These are phyloP conservation scores for Grammomys surdaster DNA, from an alignment of 2,113 vertebrate species.

Conservation along the genomic window DNA sequence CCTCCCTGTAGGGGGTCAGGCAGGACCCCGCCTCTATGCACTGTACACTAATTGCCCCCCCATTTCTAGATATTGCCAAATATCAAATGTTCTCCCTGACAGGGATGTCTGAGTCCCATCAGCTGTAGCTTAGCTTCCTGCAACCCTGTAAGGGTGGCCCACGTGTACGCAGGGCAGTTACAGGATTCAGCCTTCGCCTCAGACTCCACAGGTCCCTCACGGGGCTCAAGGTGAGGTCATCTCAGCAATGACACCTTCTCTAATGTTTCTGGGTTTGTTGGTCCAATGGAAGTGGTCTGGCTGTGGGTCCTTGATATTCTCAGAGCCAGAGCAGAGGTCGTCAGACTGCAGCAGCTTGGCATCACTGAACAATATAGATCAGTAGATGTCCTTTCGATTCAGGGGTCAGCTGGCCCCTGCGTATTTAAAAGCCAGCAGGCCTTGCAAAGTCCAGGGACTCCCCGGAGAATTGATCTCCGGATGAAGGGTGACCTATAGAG, in stretches of 20 bases:
- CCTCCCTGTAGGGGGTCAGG: background rate
- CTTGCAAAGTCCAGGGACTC: background rate
- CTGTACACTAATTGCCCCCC: rapidly evolving
- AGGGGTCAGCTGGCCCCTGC: background rate
- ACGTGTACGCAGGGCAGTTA: rapidly evolving
- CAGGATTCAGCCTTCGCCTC: background rate
- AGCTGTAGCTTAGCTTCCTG: background rate
- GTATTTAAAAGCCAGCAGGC: background rate
- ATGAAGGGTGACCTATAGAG: background rate
- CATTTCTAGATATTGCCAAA: background rate
- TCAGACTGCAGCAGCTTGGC: background rate
- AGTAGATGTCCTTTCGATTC: background rate
- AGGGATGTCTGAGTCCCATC: too few relatives aligned
- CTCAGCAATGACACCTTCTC: rapidly evolving
- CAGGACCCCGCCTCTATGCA: rapidly evolving
- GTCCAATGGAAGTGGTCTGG: rapidly evolving
- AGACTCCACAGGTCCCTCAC: too few relatives aligned
- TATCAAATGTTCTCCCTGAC: rapidly evolving
- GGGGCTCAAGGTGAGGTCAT: rapidly evolving
- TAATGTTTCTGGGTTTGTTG: background rate
- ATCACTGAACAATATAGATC: rapidly evolving
- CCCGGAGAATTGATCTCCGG: background rate
- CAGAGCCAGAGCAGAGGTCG: background rate
- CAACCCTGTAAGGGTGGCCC: background rate
- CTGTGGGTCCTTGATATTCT: background rate